Percentiles rank a stretch among this genome's conserved stretches.
These are phyloP conservation scores for Folsomia manolachei DNA, from an alignment of 2,888 invertebrate genomes.

Conservation along the genomic window DNA sequence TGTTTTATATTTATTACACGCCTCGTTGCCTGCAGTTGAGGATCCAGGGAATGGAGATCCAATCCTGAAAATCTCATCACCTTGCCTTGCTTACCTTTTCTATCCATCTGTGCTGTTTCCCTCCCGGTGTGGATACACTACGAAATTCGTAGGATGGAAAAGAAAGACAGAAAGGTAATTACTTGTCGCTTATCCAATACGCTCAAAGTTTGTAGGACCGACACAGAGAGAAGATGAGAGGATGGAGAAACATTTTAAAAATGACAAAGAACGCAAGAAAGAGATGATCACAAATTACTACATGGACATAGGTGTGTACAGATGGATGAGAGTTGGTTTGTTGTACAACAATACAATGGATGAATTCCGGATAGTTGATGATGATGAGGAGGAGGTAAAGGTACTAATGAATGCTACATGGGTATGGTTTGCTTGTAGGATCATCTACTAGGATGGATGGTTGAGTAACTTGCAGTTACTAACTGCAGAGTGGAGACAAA, in stretches of 20 bases:
- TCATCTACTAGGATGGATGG: no score
- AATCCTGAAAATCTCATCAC: neutral
- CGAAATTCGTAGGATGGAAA: neutral
- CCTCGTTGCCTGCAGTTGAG: no score
- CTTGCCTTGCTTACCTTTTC: neutral
- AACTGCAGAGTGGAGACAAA: constrained; percentile 23
- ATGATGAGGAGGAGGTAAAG: constrained; percentile 9
- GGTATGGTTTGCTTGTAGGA: constrained; percentile 10
- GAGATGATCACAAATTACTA: constrained; percentile 12
- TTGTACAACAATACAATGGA: neutral
- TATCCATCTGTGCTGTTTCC: neutral
- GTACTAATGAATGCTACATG: neutral
- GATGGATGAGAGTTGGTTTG: no score
- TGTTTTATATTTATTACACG: no score
- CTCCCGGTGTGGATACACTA: neutral
- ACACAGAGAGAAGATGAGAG: no score
- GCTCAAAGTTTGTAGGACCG: constrained; percentile 16
- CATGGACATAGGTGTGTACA: no score
- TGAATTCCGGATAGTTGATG: constrained; percentile 1
- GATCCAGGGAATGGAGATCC: no score
- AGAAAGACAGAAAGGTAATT: constrained; percentile 21
- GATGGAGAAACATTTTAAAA: constrained; percentile 10
- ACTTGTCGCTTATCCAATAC: constrained; percentile 20
- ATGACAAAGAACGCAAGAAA: constrained; percentile 17
- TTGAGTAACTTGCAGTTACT: no score